A percentile compares a stretch with the other conserved stretches of the same genome.
Evolutionary conservation across 2,113 vertebrate species (phyloP).

Genomic region (Raja brachyura): DNA sequence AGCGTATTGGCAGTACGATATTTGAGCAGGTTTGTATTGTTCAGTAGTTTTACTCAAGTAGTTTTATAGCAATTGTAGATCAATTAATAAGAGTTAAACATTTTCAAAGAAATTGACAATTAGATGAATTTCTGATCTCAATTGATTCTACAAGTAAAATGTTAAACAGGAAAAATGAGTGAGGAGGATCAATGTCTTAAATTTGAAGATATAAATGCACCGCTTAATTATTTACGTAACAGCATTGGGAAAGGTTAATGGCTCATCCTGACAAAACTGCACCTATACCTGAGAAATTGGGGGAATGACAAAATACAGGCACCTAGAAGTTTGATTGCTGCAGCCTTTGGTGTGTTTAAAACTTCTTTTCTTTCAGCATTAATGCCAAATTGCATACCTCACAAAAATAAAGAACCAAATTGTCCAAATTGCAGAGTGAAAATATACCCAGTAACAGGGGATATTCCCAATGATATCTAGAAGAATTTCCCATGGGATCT

Average conservation of each 20-base stretch:
- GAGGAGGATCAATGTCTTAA: not conserved
- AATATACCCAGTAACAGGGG: too few species aligned
- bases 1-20: not conserved
- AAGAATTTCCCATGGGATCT: too few species aligned
- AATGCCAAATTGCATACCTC: too few species aligned
- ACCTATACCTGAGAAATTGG: too few species aligned
- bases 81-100: not conserved
- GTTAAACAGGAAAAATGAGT: not conserved
- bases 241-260: not conserved
- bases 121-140: not conserved
- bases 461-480: too few species aligned
- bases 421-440: too few species aligned
- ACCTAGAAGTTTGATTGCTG: too few species aligned
- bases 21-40: not conserved
- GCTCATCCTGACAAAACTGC: not conserved
- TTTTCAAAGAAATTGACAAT: not conserved
- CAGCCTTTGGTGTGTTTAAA: too few species aligned
- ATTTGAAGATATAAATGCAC: not conserved
- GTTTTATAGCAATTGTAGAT: not conserved
- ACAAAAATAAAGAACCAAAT: too few species aligned
- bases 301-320: too few species aligned
- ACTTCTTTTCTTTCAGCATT: too few species aligned
- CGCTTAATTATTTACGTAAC: not conserved
- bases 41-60: not conserved
- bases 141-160: not conserved